Base-by-base conservation (phyloP, 2,888 invertebrate genomes). In the Dasysyrphus tricinctus region DNA sequence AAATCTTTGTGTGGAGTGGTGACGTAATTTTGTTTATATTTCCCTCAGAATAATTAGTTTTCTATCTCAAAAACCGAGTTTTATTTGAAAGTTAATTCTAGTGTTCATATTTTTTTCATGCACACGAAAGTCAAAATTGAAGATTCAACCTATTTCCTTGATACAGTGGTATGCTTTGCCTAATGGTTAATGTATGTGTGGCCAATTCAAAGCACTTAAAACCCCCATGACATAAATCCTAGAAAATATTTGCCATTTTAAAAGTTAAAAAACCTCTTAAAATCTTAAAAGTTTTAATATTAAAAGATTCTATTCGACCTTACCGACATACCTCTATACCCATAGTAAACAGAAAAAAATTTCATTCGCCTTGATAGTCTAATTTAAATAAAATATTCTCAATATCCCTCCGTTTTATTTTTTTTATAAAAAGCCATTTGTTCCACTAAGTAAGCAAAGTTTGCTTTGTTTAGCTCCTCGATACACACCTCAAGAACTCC, bases 381-480 rank as follows among this genome's bases (percentile, higher is more conserved):
- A 67, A 86, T 86, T 86, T 86, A 82, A 82, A 82, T 86, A 86
- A 82, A 82, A 85, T 85, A 85, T 85, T 85, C 80, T 39, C 80
- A 80, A 85, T 77, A 73, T 54, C 73, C 65, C 59, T 44, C 39
- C 39, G 24, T 57, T 59, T 42, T 19, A 16, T 59, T 59, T 37
- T 24, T 6, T 4, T 0, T 12, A 39, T 51, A 47, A 70, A 70
- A 70, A 78, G 72, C 86, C 82, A 86, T 86, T 86, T 86, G 86
- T 86, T 86, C 86, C 82, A 72, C 85, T 81, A 78, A 86, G 78
- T 78, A 86, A 81, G 78, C 85, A 74, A 72, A 78, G 42, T 54
- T 32, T 14, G 37, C 70, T 24, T 67, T 67, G 19, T 49, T 34
- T 34, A 49, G 34, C 34, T 67, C 7, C 11, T 47, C 24, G 9